Conservation (phyloP, 2,113 vertebrate species). For the Eublepharis macularius region DNA sequence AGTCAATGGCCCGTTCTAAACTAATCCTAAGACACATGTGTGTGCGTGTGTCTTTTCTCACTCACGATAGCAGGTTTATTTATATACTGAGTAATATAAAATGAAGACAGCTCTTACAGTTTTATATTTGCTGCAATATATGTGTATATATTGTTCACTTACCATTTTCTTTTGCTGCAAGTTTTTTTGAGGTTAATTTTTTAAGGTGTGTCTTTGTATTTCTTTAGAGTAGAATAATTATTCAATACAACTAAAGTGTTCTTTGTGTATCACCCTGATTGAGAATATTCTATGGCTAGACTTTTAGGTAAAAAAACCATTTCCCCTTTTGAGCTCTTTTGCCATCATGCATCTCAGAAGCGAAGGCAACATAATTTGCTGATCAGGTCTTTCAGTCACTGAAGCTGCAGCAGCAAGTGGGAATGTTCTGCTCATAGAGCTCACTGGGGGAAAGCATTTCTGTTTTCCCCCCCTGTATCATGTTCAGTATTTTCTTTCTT, state of each 20-base stretch:
- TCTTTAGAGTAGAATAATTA: constrained; percentile 28
- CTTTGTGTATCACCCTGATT: too few relatives aligned
- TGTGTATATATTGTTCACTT: constrained; percentile 39
- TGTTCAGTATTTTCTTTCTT: too few relatives aligned
- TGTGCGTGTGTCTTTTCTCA: not conserved
- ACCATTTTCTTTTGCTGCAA: constrained; percentile 35
- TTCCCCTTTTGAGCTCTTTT: constrained; percentile 18
- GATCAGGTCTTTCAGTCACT: too few relatives aligned
- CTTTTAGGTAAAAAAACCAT: not conserved
- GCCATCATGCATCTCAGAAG: not conserved
- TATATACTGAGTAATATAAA: not conserved
- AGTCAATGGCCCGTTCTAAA: not conserved
- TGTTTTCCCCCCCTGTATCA: too few relatives aligned
- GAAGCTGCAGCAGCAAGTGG: too few relatives aligned
- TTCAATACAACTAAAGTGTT: constrained; percentile 31
- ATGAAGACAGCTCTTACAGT: too few relatives aligned
- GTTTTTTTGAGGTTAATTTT: constrained; percentile 38
- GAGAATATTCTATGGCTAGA: too few relatives aligned
- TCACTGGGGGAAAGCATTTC: too few relatives aligned
- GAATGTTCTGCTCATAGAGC: too few relatives aligned
- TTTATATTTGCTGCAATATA: too few relatives aligned
- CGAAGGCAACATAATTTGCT: not conserved
- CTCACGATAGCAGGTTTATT: not conserved
- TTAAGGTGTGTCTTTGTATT: constrained; percentile 10
- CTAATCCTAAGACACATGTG: not conserved